Evolutionary conservation across 2,797 vertebrate genomes (phyloP), one percentile per base, ranked within the genome.

Genomic region (Trachurus trachurus): DNA sequence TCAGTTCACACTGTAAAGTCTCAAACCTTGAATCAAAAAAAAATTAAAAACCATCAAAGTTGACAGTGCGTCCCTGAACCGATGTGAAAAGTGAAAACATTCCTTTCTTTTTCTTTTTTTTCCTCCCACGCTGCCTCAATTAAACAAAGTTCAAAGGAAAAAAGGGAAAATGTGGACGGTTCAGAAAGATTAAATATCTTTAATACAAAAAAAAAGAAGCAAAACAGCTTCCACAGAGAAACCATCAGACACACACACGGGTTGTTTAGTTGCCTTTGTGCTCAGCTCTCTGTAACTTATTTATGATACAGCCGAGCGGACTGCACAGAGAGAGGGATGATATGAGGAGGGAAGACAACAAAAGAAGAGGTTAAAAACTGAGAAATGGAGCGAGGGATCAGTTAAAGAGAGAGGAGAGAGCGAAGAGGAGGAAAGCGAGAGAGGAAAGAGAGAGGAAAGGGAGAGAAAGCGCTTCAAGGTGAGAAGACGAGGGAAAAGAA

Each of bases 261-360:
- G 63, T 70, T 87, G 59, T 78, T 76, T 66, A 62, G 57, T 67
- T 65, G 59, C 65, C 37, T 75, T 70, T 65, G 77, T 82, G 71
- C 59, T 42, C 80, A 72, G 76, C 42, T 66, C 65, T 67, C 52
- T 76, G 74, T 89, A 80, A 93, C 78, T 94, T 92, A 93, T 93
- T 93, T 67, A 94, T 92, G 87, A 93, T 89, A 83, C 65, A 7
- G 61, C 75, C 26, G 26, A 26, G 26, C 26, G 76, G 83, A 85
- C 58, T 78, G 83, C 66, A 40, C 52, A 62, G 64, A 44, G 66
- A 47, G 29, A 47, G 26, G 26, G 26, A 26, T 26, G 26, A 10
- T 54, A 52, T 39, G 73, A 75, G 52, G 74, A 67, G 49, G 49
- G 22, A 42, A 44, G 26, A 69, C 57, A 83, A 80, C 61, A 85